Evolutionary conservation across 2,888 invertebrate genomes (phyloP), one percentile per base, ranked within the genome.

Genomic region (Hirtodrosophila histrioides): DNA sequence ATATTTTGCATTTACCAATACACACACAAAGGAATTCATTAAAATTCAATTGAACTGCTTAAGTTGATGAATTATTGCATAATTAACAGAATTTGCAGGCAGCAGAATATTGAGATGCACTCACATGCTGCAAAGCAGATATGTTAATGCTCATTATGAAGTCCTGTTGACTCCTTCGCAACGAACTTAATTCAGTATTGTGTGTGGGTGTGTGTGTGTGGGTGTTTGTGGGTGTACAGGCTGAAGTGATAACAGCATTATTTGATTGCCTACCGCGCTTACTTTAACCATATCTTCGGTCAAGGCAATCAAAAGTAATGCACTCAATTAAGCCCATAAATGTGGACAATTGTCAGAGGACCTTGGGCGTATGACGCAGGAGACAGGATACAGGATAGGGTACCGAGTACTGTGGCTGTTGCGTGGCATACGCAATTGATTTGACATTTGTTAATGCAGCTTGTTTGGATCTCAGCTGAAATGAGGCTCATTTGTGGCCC

Each of bases 301-400:
- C 71, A 33, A 48, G 68, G 62, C 83, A 81, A 81, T 81, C 82
- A 78, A 69, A 58, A 75, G 78, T 85, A 82, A 85, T 87, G 87
- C 86, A 74, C 82, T 81, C 82, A 84, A 84, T 86, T 86, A 86
- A 73, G 75, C 27, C 57, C 73, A 69, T 71, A 72, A 74, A 78
- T 70, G 66, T 44, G 77, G 64, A 57, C 66, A 57, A 29, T 44
- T 40, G 3, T 23, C 51, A 29, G 44, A 41, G 12, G 57, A 39
- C 0, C 12, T n/a, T 10, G 11, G 8, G 37, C 11, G 0, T 3
- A 17, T 9, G 5, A 3, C 24, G 2, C 29, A n/a, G 39, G 27
- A n/a, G 12, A 6, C 27, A 27, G 27, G 27, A 2, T 6, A 3
- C 27, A 27, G 31, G 10, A 5, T 4, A 27, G 10, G 24, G 3